Percentiles rank a stretch among this genome's conserved stretches.
phyloP scores from a whole-genome alignment of 1,140 invertebrate genomes.

The Zaprionus inermis region DNA sequence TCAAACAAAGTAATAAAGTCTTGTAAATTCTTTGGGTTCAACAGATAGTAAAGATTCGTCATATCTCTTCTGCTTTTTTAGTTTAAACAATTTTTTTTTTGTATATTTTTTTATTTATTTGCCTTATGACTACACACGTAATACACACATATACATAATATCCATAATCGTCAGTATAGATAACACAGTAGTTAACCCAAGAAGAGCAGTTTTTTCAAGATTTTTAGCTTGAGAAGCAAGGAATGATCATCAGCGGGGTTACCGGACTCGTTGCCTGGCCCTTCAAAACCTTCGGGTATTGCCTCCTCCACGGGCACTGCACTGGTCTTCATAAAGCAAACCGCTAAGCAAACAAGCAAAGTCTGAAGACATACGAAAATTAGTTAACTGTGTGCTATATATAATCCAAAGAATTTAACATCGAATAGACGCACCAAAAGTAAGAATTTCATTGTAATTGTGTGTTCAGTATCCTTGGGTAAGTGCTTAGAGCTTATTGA shows the following conservation, averaged over 20 bases:
- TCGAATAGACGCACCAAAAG: conserved; percentile 64
- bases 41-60: not conserved
- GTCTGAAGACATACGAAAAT: conserved; percentile 51
- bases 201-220: conserved; percentile 77
- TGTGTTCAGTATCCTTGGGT: conserved; percentile 10
- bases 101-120: conserved; percentile 13
- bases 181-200: conserved; percentile 56
- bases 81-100: no score
- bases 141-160: conserved; percentile 22
- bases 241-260: conserved; percentile 74
- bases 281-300: conserved; percentile 76
- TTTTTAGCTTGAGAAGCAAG: conserved; percentile 70
- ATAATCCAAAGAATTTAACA: conserved; percentile 11
- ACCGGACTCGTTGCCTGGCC: conserved; percentile 60
- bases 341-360: conserved; percentile 69
- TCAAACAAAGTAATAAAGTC: no score
- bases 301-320: conserved; percentile 77
- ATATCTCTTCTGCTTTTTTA: no score
- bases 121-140: conserved; percentile 7
- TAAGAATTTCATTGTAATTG: conserved; percentile 75
- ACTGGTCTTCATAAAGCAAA: conserved; percentile 62
- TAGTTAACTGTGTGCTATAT: conserved; percentile 8
- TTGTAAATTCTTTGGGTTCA: not conserved
- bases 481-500: conserved; percentile 42
- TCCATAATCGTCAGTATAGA: conserved; percentile 27